phyloP scores from a whole-genome alignment of 2,797 vertebrate genomes.

The Forpus xanthops region DNA sequence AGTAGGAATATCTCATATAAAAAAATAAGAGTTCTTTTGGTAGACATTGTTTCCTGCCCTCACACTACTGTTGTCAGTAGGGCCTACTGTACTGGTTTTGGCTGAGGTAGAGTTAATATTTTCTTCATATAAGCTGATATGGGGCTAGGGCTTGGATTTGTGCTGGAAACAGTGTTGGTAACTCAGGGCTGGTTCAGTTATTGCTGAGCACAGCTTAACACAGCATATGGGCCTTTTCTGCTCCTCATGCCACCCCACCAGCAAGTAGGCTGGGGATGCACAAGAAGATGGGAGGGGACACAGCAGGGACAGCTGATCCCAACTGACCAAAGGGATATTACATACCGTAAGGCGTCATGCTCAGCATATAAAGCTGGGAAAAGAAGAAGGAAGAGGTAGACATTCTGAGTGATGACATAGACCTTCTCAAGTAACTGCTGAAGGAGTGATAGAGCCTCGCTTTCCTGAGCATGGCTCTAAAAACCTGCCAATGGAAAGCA shows the following conservation, averaged over 20 bases:
- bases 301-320: background rate
- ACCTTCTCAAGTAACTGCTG: background rate
- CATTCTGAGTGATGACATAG: rapidly evolving
- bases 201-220: background rate
- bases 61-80: background rate
- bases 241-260: background rate
- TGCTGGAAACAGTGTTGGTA: background rate
- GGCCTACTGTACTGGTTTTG: background rate
- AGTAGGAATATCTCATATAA: background rate
- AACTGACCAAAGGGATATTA: background rate
- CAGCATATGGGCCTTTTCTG: background rate
- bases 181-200: background rate
- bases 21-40: background rate
- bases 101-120: background rate
- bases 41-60: background rate
- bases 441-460: rapidly evolving
- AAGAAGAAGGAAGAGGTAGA: background rate
- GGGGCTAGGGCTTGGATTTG: background rate
- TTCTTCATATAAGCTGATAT: background rate
- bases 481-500: background rate
- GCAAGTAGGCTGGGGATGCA: rapidly evolving
- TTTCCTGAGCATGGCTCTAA: background rate
- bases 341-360: background rate
- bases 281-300: background rate
- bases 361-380: background rate